Conservation (phyloP, 2,888 invertebrate genomes). For the Yponomeuta evonymella region DNA sequence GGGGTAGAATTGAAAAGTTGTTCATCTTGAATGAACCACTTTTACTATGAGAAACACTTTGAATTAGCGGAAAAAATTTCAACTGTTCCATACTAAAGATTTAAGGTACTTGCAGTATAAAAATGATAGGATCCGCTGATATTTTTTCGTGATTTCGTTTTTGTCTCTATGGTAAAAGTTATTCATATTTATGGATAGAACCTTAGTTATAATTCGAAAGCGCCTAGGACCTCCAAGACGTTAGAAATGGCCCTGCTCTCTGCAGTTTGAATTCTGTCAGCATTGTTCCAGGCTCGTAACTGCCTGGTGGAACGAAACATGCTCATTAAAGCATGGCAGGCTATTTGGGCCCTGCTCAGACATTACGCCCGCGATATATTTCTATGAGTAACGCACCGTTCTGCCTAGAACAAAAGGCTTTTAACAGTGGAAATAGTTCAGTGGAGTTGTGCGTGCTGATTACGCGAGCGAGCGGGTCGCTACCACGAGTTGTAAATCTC, state of each 20-base stretch:
- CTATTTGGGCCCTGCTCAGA: not conserved
- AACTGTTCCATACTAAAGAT: too few relatives aligned
- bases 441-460: constrained; percentile 38
- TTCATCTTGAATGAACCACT: too few relatives aligned
- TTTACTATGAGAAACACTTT: too few relatives aligned
- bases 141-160: too few relatives aligned
- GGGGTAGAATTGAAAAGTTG: too few relatives aligned
- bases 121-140: too few relatives aligned
- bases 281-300: not conserved
- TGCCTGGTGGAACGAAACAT: not conserved
- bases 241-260: not conserved
- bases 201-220: not conserved
- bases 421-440: constrained; percentile 38
- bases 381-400: constrained; percentile 54
- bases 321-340: not conserved
- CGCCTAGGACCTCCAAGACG: not conserved
- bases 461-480: not conserved
- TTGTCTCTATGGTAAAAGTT: too few relatives aligned
- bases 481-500: not conserved
- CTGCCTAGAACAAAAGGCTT: constrained; percentile 55
- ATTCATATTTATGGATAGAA: too few relatives aligned
- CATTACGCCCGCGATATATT: constrained; percentile 2
- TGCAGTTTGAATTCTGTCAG: not conserved
- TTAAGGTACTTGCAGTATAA: too few relatives aligned
- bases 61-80: too few relatives aligned